Conservation (phyloP, 2,797 vertebrate species). For the Pipistrellus pipistrellus region DNA sequence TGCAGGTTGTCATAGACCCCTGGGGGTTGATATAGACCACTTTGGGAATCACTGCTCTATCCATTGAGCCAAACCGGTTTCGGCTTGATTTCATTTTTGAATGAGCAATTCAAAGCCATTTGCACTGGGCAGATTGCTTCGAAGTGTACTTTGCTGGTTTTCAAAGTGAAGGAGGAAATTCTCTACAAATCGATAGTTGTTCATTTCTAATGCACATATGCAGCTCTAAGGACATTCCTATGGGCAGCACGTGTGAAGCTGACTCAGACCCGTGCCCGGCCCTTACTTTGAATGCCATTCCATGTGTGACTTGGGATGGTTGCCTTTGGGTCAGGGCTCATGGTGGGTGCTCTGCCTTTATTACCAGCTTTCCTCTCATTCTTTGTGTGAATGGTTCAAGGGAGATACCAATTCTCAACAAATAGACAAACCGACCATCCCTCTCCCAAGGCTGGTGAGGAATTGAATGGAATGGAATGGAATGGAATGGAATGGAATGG, state of each 20-base stretch:
- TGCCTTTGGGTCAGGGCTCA: background rate
- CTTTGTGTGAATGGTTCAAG: background rate
- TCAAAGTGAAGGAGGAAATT: background rate
- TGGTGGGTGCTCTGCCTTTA: background rate
- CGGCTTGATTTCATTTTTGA: slow-evolving; percentile 6
- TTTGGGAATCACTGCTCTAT: no score
- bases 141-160: background rate
- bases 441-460: background rate
- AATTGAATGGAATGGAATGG: background rate
- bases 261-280: fast-evolving
- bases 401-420: slow-evolving; percentile 28
- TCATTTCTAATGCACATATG: background rate
- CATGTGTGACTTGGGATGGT: background rate
- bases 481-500: background rate
- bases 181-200: background rate
- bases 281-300: background rate
- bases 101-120: background rate
- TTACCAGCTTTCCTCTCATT: background rate
- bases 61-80: no score
- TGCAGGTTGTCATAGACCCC: no score
- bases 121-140: background rate
- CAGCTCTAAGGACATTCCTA: background rate
- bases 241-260: background rate
- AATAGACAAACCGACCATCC: background rate
- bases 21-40: no score